These are phyloP conservation scores for Parazoanthus atlanticus DNA, from an alignment of 92 coral and sea anemone species.

Conservation along the genomic window DNA sequence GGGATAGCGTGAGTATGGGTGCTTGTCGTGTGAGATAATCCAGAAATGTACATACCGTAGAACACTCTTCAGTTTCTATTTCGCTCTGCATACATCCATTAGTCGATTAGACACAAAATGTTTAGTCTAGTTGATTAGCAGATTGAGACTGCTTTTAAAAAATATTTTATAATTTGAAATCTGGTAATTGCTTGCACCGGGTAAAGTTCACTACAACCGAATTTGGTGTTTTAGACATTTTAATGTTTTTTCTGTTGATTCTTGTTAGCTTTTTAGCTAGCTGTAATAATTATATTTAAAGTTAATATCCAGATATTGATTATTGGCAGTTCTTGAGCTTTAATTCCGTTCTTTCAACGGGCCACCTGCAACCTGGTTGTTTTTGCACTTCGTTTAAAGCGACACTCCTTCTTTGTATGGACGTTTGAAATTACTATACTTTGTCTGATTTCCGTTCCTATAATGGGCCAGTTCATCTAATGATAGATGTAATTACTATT, in stretches of 20 bases:
- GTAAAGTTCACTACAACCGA: not conserved
- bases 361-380: not conserved
- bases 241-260: not conserved
- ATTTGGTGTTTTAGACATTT: not conserved
- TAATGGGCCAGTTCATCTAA: not conserved
- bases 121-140: not conserved
- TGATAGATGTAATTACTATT: no score
- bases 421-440: not conserved
- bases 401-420: not conserved
- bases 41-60: no score
- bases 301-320: not conserved
- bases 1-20: no score
- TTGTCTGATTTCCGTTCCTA: not conserved
- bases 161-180: not conserved
- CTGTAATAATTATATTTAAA: no score
- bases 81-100: not conserved
- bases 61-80: no score
- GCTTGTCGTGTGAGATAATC: no score
- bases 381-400: no score
- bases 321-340: not conserved
- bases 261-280: no score
- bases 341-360: not conserved
- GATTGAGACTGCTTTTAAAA: not conserved
- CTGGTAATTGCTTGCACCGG: not conserved
- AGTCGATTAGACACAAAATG: no score